Evolutionary conservation across 2,113 vertebrate genomes (phyloP).

Genomic region (Oxyruncus cristatus): DNA sequence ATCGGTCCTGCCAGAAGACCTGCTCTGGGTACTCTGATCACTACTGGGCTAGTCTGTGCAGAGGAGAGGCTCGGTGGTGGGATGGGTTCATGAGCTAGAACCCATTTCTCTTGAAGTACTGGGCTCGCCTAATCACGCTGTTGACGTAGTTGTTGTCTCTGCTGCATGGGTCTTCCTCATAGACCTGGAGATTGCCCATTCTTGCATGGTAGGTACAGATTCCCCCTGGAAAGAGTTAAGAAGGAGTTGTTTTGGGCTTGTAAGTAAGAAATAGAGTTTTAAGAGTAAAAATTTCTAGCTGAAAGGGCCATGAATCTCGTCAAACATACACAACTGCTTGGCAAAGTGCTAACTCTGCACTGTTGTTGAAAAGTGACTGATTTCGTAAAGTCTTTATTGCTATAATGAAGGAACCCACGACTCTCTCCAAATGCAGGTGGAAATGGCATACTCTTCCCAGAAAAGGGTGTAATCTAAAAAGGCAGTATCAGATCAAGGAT

Average conservation of each 20-base stretch:
- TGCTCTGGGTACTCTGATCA: neutral
- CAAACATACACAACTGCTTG: neutral
- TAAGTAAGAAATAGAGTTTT: neutral
- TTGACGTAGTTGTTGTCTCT: constrained; percentile 69
- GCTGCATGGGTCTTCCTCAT: constrained; percentile 45
- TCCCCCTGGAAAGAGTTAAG: constrained; percentile 70
- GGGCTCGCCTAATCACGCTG: constrained; percentile 76
- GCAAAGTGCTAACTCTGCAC: neutral
- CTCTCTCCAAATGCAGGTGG: neutral
- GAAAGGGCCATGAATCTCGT: neutral
- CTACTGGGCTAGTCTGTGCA: neutral
- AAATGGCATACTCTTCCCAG: neutral
- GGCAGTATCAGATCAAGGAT: neutral
- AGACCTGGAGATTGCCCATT: constrained; percentile 51
- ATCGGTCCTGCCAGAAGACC: neutral
- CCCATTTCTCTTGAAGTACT: constrained; percentile 73
- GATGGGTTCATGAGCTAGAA: constrained; percentile 30
- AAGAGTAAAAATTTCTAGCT: neutral
- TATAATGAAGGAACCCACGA: neutral
- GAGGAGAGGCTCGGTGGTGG: fast-evolving
- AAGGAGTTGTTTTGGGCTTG: neutral
- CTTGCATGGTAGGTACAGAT: constrained; percentile 74
- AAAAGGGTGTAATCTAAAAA: neutral
- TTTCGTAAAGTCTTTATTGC: neutral
- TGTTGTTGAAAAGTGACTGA: neutral